Evolutionary conservation across 2,888 invertebrate species (phyloP).

Genomic region (Ctena decussata): DNA sequence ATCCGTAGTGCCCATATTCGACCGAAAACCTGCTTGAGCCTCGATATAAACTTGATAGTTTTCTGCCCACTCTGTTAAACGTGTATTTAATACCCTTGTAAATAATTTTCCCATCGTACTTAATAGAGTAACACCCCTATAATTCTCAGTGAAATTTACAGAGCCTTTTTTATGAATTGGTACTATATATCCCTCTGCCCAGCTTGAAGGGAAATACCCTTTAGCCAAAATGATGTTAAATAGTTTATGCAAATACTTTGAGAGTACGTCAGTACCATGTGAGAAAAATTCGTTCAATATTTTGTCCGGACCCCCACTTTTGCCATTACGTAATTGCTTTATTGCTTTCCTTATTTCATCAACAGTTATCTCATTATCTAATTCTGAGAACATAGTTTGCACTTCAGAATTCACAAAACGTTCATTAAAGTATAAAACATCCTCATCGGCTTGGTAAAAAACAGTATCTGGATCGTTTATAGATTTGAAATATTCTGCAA

Average conservation of each 20-base stretch:
- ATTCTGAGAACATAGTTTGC: background rate
- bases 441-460: background rate
- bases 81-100: background rate
- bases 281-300: background rate
- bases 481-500: background rate
- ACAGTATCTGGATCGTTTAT: background rate
- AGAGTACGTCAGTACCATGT: background rate
- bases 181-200: background rate
- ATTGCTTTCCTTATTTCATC: background rate
- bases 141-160: background rate
- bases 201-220: background rate
- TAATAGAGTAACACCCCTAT: constrained; percentile 4
- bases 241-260: background rate
- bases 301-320: background rate
- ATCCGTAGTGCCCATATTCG: background rate
- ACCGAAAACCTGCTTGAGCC: constrained; percentile 1
- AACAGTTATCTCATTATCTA: background rate
- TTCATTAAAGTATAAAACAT: background rate
- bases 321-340: background rate
- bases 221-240: background rate
- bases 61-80: background rate
- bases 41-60: constrained; percentile 11
- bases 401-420: background rate
- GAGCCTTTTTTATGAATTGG: too few relatives aligned
- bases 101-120: constrained; percentile 12